Percentiles rank a stretch among this genome's conserved stretches.
Evolutionary conservation across 1,140 invertebrate species (phyloP).

Genomic region (Lerema accius): DNA sequence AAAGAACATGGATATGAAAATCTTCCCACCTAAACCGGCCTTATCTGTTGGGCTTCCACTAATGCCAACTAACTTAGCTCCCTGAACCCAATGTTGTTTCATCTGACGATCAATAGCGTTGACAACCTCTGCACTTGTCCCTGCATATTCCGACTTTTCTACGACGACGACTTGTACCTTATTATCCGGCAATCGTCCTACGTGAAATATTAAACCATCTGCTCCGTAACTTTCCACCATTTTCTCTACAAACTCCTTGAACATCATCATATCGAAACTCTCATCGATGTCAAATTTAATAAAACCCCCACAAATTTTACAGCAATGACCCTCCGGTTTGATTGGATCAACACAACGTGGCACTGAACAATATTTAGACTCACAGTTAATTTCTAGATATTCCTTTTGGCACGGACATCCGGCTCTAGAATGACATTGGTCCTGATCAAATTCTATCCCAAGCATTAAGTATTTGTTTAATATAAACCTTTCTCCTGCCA

Average conservation of each 20-base stretch:
- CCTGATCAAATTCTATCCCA: constrained; percentile 38
- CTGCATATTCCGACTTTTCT: constrained; percentile 63
- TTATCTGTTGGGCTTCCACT: constrained; percentile 61
- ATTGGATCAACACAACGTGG: constrained; percentile 62
- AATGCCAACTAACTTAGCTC: constrained; percentile 41
- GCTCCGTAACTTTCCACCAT: constrained; percentile 47
- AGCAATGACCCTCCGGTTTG: constrained; percentile 67
- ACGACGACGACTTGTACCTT: constrained; percentile 65
- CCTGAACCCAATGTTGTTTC: constrained; percentile 45
- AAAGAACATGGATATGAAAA: constrained; percentile 66
- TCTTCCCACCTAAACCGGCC: constrained; percentile 54
- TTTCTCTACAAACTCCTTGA: constrained; percentile 54
- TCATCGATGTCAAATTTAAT: constrained; percentile 56
- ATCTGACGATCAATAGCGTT: constrained; percentile 51
- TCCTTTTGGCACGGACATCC: constrained; percentile 66
- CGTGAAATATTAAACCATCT: constrained; percentile 53
- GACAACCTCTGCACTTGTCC: constrained; percentile 56
- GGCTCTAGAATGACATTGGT: constrained; percentile 45
- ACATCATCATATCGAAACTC: constrained; percentile 54
- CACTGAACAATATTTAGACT: constrained; percentile 55
- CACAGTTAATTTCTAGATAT: constrained; percentile 54
- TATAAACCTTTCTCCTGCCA: constrained; percentile 36
- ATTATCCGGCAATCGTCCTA: constrained; percentile 48
- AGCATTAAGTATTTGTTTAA: constrained; percentile 37
- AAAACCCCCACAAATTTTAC: constrained; percentile 67